Conservation (phyloP, 2,888 invertebrate genomes). For the Pyrgus malvae region DNA sequence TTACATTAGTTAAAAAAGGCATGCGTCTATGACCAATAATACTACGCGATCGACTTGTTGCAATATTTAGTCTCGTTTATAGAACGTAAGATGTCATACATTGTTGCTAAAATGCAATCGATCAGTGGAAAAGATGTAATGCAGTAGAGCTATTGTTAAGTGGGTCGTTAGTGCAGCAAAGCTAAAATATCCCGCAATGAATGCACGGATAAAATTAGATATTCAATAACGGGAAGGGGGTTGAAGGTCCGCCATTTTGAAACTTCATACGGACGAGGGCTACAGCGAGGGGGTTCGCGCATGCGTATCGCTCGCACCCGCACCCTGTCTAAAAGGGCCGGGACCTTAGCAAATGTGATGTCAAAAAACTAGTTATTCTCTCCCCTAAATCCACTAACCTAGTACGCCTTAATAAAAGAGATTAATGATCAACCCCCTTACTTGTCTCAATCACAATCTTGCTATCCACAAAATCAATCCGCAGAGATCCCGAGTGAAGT, state of each 20-base stretch:
- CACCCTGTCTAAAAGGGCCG: slow-evolving; percentile 70
- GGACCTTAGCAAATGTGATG: slow-evolving; percentile 71
- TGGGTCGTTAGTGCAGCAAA: slow-evolving; percentile 49
- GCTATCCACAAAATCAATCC: slow-evolving; percentile 27
- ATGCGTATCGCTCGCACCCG: slow-evolving; percentile 67
- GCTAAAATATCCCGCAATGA: slow-evolving; percentile 56
- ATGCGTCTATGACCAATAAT: too few relatives aligned
- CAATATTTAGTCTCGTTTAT: neutral
- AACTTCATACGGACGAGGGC: slow-evolving; percentile 62
- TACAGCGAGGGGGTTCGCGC: slow-evolving; percentile 70
- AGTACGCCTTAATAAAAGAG: slow-evolving; percentile 68
- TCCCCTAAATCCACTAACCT: slow-evolving; percentile 77
- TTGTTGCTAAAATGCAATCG: neutral
- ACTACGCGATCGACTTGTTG: neutral
- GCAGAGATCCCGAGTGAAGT: slow-evolving; percentile 27
- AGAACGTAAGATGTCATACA: too few relatives aligned
- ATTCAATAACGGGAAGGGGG: slow-evolving; percentile 79
- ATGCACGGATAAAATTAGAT: slow-evolving; percentile 79
- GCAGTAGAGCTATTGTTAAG: neutral
- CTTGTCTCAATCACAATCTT: slow-evolving; percentile 38
- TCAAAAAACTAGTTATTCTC: slow-evolving; percentile 80
- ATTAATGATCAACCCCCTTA: slow-evolving; percentile 58
- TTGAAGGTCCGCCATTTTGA: slow-evolving; percentile 77
- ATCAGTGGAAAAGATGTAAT: neutral
- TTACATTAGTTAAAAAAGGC: too few relatives aligned